Base-by-base conservation (phyloP, 2,888 invertebrate species). In the Mythimna albipuncta region DNA sequence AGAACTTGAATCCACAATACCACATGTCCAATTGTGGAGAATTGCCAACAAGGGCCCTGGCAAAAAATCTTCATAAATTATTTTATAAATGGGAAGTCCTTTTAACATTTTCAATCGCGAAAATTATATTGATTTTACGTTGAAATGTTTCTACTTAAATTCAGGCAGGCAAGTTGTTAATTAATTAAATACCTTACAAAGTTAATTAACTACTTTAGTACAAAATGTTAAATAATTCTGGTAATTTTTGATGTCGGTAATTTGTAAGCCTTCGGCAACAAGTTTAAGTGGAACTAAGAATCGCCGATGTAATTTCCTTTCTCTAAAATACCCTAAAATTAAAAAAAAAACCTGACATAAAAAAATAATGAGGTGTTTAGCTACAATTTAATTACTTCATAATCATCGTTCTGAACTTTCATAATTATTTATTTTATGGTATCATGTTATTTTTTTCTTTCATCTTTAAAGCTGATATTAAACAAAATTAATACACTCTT, bases 101-200 rank as follows among this genome's bases (percentile, higher is more conserved):
- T 68, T 64, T 44, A 54, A 64, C 55, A 61, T 72, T 64, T 79
- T 64, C 67, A 69, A 64, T 64, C 54, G 64, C 5, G 6, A 69
- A 41, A 38, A 79, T 58, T 54, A 59, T 16, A 52, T 75, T 66
- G 44, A 69, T 57, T 75, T 68, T 55, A 38, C 21, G 13, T 52
- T 62, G 2, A 67, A 52, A 64, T 26, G n/a, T 41, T 74, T 6
- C 32, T n/a, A 38, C 57, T 32, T 11, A 67, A 80, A 75, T 70
- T 57, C n/a, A n/a, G 57, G 11, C 19, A n/a, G 41, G 41, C 55
- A 69, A 79, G 66, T 69, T 70, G 54, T 57, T 67, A 70, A 74
- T 74, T 80, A 80, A 75, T 70, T 38, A 9, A 75, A 81, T 64
- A 65, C 68, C 65, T 69, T 44, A 64, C 66, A 57, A 80, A 64